Conservation (phyloP, 2,113 vertebrate genomes). For the Orthochromis malagaraziensis region DNA sequence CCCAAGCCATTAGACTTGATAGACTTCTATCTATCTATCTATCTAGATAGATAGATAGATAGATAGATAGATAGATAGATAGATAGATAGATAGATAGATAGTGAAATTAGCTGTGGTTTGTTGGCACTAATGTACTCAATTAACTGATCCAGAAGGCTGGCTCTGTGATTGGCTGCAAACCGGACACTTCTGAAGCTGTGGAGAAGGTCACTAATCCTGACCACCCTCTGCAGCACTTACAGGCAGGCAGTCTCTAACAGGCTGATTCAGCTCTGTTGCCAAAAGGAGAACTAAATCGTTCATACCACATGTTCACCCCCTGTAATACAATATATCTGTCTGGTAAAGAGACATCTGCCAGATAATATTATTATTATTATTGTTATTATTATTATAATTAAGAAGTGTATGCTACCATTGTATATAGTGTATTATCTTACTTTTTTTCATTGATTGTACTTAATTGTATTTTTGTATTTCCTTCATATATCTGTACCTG, state of each 20-base stretch:
- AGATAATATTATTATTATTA: neutral
- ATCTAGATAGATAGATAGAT: neutral
- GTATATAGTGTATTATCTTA: too few species aligned
- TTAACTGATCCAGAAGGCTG: neutral
- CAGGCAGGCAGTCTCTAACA: neutral
- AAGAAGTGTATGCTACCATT: too few species aligned
- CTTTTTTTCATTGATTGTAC: too few species aligned
- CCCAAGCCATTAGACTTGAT: neutral
- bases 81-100: too few species aligned
- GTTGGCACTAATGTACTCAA: accelerated
- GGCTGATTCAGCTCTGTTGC: neutral
- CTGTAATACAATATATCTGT: neutral
- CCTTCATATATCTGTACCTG: too few species aligned
- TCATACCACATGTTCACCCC: neutral
- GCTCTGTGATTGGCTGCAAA: neutral
- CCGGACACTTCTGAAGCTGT: neutral
- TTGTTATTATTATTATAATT: neutral
- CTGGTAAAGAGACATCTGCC: neutral
- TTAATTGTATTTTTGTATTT: too few species aligned
- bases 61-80: too few species aligned
- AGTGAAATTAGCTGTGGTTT: neutral
- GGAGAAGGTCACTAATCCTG: neutral
- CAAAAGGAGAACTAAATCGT: neutral
- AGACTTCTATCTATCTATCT: neutral
- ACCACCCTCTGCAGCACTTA: neutral